Base-by-base conservation (phyloP, 2,113 vertebrate genomes). In the Serilophus lunatus region DNA sequence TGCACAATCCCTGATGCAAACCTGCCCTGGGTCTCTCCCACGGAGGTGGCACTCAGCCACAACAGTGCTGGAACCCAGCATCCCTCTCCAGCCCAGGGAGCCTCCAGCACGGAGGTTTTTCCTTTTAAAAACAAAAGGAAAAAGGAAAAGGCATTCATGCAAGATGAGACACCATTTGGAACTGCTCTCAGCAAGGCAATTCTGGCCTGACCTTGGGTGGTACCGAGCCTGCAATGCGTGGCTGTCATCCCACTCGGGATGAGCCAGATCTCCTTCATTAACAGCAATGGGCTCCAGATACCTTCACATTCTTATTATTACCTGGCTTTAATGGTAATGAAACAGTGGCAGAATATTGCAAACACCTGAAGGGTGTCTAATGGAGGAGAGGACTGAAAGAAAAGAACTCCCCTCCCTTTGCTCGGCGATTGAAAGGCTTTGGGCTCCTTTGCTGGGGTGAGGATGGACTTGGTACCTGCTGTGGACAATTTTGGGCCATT, bases 301-400 rank as follows among this genome's bases (percentile, higher is more conserved):
- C 97, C 97, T 97, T 95, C 91, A 69, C 66, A 68, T 95, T 59
- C 87, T 95, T 95, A 89, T 96, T 96, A 97, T 95, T 97, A 95
- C 93, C 95, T 86, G 92, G 81, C 95, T 97, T 97, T 98, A 98
- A 98, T 97, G 97, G 96, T 86, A 97, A 96, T 65, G 94, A 96
- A 97, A 97, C 66, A 53, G 94, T 91, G 74, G 93, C 94, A 95
- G 97, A 96, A 97, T 95, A 98, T 96, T 89, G 96, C 94, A 80
- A 97, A 97, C 95, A 94, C 95, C 96, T 98, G 97, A 96, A 98
- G 97, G 97, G 97, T 98, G 96, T 98, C 97, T 98, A 98, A 98
- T 97, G 97, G 95, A 40, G 92, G 95, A 90, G 60, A 89, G 33
- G n/a, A 86, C 92, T 65, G 90, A 91, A 95, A 90, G 80, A 69